A percentile compares a stretch with the other conserved stretches of the same genome.
Conservation (phyloP, 2,797 vertebrate genomes). For the Chrysocyon brachyurus region DNA sequence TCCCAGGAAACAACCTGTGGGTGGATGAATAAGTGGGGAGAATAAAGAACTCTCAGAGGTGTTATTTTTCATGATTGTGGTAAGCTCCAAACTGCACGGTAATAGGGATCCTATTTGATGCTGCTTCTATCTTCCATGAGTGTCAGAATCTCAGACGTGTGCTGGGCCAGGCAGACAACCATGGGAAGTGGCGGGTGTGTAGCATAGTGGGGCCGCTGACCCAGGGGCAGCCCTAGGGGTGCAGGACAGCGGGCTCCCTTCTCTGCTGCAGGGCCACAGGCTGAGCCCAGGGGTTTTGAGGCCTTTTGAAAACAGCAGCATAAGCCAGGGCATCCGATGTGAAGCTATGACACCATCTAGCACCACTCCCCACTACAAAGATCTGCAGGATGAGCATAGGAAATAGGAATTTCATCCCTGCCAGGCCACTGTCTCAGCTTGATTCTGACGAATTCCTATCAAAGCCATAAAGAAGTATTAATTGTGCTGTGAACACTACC, state of each 20-base stretch:
- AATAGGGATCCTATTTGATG: neutral
- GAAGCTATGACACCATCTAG: neutral
- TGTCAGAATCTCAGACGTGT: neutral
- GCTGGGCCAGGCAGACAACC: neutral
- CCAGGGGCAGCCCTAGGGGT: neutral
- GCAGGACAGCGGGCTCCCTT: neutral
- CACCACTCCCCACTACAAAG: neutral
- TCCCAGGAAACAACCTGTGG: neutral
- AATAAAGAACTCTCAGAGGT: neutral
- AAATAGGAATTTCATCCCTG: neutral
- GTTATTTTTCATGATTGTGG: neutral
- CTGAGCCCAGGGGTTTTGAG: neutral
- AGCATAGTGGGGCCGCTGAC: accelerated
- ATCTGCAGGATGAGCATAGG: neutral
- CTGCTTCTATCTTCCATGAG: neutral
- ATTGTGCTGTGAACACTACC: neutral
- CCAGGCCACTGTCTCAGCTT: neutral
- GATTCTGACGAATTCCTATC: neutral
- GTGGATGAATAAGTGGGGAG: neutral
- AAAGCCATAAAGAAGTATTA: neutral
- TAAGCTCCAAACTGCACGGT: neutral
- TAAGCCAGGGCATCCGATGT: neutral
- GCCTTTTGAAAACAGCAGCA: neutral
- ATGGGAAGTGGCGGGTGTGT: neutral
- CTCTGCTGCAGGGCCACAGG: accelerated